These are phyloP conservation scores for Grapholita molesta DNA, from an alignment of 1,140 invertebrate species.

Conservation along the genomic window DNA sequence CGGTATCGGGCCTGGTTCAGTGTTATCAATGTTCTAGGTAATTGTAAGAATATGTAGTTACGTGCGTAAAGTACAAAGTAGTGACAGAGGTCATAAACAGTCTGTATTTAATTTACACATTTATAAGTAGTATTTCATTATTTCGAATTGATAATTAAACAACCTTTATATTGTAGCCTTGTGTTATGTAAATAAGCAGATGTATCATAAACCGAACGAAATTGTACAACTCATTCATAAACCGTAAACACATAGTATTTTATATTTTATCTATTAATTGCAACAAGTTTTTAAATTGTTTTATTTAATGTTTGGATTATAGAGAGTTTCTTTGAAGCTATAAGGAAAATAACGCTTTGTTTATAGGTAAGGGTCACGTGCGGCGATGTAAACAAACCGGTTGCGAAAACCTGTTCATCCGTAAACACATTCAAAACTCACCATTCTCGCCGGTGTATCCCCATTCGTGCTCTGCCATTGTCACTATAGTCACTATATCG, in stretches of 20 bases:
- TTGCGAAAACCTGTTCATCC: conserved; percentile 38
- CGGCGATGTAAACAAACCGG: conserved; percentile 72
- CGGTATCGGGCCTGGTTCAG: too few relatives aligned
- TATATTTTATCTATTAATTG: background rate
- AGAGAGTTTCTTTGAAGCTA: background rate
- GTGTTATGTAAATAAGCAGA: conserved; percentile 15
- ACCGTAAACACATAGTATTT: background rate
- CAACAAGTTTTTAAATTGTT: background rate
- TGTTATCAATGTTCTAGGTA: background rate
- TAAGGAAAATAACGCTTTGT: conserved; percentile 27
- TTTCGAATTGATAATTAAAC: background rate
- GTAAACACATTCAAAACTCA: conserved; percentile 44
- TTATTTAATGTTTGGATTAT: background rate
- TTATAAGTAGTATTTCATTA: conserved; percentile 7
- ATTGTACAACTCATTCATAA: conserved; percentile 7
- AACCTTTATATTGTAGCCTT: conserved; percentile 12
- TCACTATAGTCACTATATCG: conserved; percentile 42
- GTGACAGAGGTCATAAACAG: background rate
- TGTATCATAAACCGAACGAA: conserved; percentile 1
- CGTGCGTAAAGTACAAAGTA: background rate
- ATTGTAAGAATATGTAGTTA: background rate
- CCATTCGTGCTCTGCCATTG: conserved; percentile 67
- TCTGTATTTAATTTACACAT: background rate
- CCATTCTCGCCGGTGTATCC: conserved; percentile 75
- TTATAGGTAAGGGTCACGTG: conserved; percentile 64